Evolutionary conservation across 1,140 invertebrate genomes (phyloP).

Genomic region (Orussus abietinus): DNA sequence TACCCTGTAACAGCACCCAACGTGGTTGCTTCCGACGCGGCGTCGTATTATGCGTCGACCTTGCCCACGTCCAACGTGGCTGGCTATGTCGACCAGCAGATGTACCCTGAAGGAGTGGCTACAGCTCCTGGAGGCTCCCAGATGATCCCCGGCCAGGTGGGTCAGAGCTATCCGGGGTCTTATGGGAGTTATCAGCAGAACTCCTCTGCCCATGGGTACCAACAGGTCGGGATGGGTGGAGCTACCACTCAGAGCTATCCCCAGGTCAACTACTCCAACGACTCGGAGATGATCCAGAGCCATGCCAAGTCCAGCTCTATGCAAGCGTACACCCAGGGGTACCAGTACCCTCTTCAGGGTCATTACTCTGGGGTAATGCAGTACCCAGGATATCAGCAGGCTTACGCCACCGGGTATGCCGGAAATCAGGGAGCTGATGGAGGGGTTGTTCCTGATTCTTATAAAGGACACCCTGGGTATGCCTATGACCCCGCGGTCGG

Average conservation of each 20-base stretch:
- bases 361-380: slow-evolving; percentile 23
- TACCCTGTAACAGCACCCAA: too few relatives aligned
- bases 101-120: too few relatives aligned
- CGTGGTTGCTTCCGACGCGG: too few relatives aligned
- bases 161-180: slow-evolving; percentile 23
- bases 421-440: slow-evolving; percentile 28
- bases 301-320: slow-evolving; percentile 31
- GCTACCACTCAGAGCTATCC: not conserved
- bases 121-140: too few relatives aligned
- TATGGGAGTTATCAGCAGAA: slow-evolving; percentile 23
- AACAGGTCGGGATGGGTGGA: slow-evolving; percentile 13
- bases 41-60: too few relatives aligned
- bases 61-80: too few relatives aligned
- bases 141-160: not conserved
- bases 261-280: slow-evolving; percentile 13
- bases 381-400: slow-evolving; percentile 30
- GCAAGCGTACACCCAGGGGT: slow-evolving; percentile 31
- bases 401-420: slow-evolving; percentile 17
- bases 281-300: slow-evolving; percentile 43
- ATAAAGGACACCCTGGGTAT: slow-evolving; percentile 57
- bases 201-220: slow-evolving; percentile 3
- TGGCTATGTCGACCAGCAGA: too few relatives aligned
- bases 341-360: slow-evolving; percentile 30
- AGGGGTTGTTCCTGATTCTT: too few relatives aligned
- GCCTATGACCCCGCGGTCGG: slow-evolving; percentile 50